Evolutionary conservation across 2,888 invertebrate species (phyloP), one percentile per base, ranked within the genome.

Genomic region (Junonia oenone): DNA sequence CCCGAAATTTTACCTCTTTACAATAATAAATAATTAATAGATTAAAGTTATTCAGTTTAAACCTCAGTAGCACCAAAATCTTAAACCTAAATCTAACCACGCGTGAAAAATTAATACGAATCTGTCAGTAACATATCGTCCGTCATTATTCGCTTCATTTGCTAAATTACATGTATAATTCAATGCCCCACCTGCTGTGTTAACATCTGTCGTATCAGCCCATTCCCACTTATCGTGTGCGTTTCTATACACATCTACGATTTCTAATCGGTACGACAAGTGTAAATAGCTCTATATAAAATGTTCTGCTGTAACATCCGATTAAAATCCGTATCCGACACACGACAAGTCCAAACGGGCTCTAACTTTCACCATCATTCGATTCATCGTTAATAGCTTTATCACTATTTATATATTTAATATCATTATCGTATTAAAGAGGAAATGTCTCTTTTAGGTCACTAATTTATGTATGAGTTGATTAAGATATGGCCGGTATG

Each of bases 91-190:
- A 2, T 37, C 15, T 9, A 19, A 19, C 17, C n/a, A 22, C 1
- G n/a, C 9, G 17, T 26, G 1, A 43, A 43, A 43, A 43, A 43
- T 26, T 13, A 43, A 43, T 22, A 40, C 6, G 6, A 8, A 6
- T 6, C 13, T 43, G 43, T 43, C 43, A 43, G n/a, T 13, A 22
- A 8, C 6, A 43, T 26, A 26, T 6, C 13, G 13, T 26, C 43
- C 22, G 22, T 26, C 22, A 43, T 43, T 26, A 43, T 43, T 43
- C 26, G 43, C 13, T 43, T 13, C 43, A 13, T n/a, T 43, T 43
- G 26, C 43, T 43, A 43, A 43, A 43, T 43, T 43, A 43, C 43
- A 26, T 13, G 43, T 43, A 8, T 43, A 26, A 43, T 43, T 43
- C 22, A 43, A 43, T 26, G 13, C 8, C 6, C 13, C 43, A 43